These are phyloP conservation scores for Corythornis madagascariensis DNA, from an alignment of 2,113 vertebrate species.

Conservation along the genomic window DNA sequence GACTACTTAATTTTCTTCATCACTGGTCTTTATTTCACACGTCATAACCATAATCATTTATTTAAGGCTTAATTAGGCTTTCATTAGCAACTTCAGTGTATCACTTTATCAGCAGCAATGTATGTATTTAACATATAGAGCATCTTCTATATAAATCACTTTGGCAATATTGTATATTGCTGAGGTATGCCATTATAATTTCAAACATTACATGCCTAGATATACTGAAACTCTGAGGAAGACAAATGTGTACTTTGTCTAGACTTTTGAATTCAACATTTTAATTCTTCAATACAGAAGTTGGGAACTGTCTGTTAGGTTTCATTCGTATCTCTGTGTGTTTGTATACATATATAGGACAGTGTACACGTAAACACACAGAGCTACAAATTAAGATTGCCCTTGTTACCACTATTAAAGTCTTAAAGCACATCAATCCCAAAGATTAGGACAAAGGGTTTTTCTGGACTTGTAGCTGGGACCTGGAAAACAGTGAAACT, in stretches of 20 bases:
- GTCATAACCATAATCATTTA: slow-evolving; percentile 52
- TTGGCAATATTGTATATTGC: background rate
- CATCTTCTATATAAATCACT: background rate
- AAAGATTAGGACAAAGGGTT: background rate
- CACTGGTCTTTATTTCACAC: slow-evolving; percentile 25
- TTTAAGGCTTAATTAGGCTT: slow-evolving; percentile 44
- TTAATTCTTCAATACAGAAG: background rate
- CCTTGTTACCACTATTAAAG: background rate
- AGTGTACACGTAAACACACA: background rate
- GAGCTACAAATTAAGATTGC: background rate
- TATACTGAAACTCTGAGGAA: background rate
- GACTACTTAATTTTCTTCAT: slow-evolving; percentile 55
- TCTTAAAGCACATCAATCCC: background rate
- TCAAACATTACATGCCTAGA: background rate
- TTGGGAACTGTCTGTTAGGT: background rate
- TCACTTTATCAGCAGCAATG: background rate
- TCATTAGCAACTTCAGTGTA: background rate
- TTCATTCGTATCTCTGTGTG: background rate
- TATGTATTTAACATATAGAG: background rate
- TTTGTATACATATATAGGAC: background rate
- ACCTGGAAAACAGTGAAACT: background rate
- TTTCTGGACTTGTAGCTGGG: background rate
- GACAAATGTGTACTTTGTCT: background rate
- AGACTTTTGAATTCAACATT: background rate
- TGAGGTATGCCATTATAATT: background rate